Evolutionary conservation across 2,113 vertebrate genomes (phyloP).

Genomic region (Alligator sinensis): DNA sequence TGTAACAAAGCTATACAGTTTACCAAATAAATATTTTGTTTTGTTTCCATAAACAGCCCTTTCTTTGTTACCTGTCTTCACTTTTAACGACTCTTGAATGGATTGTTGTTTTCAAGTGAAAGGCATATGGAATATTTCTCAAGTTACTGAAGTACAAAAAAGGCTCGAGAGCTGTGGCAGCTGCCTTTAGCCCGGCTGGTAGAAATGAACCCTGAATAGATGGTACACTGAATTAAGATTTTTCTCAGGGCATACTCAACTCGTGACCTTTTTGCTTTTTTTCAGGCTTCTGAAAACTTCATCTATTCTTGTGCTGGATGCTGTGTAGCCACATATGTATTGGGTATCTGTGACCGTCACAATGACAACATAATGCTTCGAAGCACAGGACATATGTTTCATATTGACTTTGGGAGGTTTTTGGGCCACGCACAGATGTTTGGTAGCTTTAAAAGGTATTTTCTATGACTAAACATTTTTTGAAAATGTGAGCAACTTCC

Average conservation of each 20-base stretch:
- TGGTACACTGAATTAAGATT: neutral
- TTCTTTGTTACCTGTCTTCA: neutral
- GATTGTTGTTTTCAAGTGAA: neutral
- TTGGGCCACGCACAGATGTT: constrained; percentile 98
- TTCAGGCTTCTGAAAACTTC: constrained; percentile 97
- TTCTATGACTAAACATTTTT: neutral
- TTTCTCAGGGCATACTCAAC: neutral
- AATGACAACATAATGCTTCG: constrained; percentile 99
- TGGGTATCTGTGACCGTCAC: constrained; percentile 98
- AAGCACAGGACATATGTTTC: constrained; percentile 97
- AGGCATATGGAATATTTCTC: neutral
- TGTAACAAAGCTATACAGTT: neutral
- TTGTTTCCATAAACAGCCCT: neutral
- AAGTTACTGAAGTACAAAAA: neutral
- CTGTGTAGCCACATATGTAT: constrained; percentile 95
- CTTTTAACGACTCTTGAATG: too few species aligned
- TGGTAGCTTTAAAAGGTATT: constrained; percentile 97
- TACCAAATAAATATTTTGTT: neutral
- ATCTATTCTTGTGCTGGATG: constrained; percentile 98
- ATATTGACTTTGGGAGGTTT: constrained; percentile 99
- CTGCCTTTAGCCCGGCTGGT: neutral
- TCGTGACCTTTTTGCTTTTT: constrained; percentile 3
- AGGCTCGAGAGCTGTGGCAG: neutral
- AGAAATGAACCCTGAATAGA: neutral
- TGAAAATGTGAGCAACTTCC: neutral